phyloP scores from a whole-genome alignment of 1,140 invertebrate genomes.

The Halesus radiatus region DNA sequence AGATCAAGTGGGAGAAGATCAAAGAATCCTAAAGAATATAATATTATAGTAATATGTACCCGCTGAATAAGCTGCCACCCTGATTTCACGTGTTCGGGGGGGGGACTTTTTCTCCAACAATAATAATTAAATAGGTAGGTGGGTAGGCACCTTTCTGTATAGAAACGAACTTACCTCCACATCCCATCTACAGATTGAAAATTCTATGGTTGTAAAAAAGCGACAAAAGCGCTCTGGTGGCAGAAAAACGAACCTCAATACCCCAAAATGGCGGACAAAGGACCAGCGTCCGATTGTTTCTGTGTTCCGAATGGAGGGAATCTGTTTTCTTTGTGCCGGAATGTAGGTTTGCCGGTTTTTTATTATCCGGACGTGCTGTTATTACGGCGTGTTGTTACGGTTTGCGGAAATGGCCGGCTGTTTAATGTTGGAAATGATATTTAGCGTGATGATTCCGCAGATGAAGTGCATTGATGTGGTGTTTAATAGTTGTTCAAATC shows the following conservation, averaged over 20 bases:
- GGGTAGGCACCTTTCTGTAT: not conserved
- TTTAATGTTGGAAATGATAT: too few species aligned
- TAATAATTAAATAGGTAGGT: too few species aligned
- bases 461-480: too few species aligned
- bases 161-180: not conserved
- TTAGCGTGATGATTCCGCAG: too few species aligned
- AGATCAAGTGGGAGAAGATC: too few species aligned
- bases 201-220: not conserved
- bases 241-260: slow-evolving; percentile 12
- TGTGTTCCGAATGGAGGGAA: not conserved
- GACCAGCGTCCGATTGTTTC: slow-evolving; percentile 15
- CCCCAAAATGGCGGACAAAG: slow-evolving; percentile 36
- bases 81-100: too few species aligned
- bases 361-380: slow-evolving; percentile 21
- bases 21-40: too few species aligned
- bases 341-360: slow-evolving; percentile 12
- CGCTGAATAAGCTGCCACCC: too few species aligned
- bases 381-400: slow-evolving; percentile 1
- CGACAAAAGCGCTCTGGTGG: not conserved
- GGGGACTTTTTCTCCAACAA: too few species aligned
- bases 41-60: too few species aligned
- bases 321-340: slow-evolving; percentile 14
- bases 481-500: too few species aligned
- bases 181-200: too few species aligned
- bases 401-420: not conserved